A percentile compares a stretch with the other conserved stretches of the same genome.
Evolutionary conservation across 2,113 vertebrate genomes (phyloP).

Genomic region (Eleginops maclovinus): DNA sequence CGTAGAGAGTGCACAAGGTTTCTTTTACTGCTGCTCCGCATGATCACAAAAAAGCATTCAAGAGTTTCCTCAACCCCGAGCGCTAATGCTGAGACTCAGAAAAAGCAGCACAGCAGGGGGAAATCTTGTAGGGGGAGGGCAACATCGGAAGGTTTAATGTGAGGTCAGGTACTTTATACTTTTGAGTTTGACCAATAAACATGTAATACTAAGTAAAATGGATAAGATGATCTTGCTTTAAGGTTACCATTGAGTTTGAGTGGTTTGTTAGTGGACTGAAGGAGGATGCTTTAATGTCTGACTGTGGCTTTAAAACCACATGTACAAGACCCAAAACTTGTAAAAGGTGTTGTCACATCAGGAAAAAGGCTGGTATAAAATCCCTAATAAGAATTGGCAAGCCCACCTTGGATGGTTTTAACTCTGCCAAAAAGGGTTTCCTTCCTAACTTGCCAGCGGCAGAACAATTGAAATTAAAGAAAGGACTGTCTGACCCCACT

Average conservation of each 20-base stretch:
- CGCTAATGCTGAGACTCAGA: slow-evolving; percentile 48
- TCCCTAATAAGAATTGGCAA: neutral
- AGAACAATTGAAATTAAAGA: slow-evolving; percentile 36
- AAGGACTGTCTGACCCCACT: slow-evolving; percentile 31
- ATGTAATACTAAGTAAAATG: slow-evolving; percentile 37
- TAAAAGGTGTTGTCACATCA: slow-evolving; percentile 16
- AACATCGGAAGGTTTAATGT: slow-evolving; percentile 22
- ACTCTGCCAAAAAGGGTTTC: no score
- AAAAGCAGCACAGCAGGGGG: slow-evolving; percentile 33
- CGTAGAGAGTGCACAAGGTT: slow-evolving; percentile 25
- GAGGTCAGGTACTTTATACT: slow-evolving; percentile 28
- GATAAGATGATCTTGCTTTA: slow-evolving; percentile 11
- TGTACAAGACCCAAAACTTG: neutral
- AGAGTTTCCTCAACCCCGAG: slow-evolving; percentile 56
- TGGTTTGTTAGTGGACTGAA: slow-evolving; percentile 2
- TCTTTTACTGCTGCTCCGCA: slow-evolving; percentile 55
- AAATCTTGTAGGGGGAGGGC: slow-evolving; percentile 1
- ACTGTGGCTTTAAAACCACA: slow-evolving; percentile 6
- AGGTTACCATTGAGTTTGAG: slow-evolving; percentile 23
- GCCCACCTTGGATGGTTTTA: neutral
- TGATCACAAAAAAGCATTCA: slow-evolving; percentile 67
- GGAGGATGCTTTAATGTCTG: neutral
- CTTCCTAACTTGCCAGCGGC: neutral
- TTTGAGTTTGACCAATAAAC: slow-evolving; percentile 41
- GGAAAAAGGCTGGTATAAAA: neutral